These are phyloP conservation scores for Cyrtorhinus lividipennis DNA, from an alignment of 1,140 invertebrate genomes.

Conservation along the genomic window DNA sequence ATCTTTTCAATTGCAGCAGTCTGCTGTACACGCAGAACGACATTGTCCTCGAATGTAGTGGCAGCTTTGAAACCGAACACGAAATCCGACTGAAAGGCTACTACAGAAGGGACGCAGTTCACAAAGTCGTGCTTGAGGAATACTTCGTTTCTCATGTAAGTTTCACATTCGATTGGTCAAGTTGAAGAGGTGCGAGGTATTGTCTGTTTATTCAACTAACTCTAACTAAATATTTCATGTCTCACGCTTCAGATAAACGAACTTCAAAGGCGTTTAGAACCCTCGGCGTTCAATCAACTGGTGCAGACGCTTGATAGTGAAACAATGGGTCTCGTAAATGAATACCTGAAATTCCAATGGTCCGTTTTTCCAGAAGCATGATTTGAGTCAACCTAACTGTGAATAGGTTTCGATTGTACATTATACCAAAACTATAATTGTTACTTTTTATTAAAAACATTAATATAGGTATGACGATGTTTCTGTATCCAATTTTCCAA, in stretches of 20 bases:
- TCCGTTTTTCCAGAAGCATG: neutral
- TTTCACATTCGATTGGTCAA: too few species aligned
- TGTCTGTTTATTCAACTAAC: too few species aligned
- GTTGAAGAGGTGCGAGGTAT: too few species aligned
- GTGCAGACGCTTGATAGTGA: slow-evolving; percentile 48
- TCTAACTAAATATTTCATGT: too few species aligned
- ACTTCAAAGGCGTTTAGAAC: slow-evolving; percentile 47
- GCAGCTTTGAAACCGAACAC: slow-evolving; percentile 38
- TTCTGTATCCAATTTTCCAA: too few species aligned
- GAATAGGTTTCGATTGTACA: neutral
- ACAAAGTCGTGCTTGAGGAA: slow-evolving; percentile 49
- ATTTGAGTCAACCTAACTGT: neutral
- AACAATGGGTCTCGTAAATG: slow-evolving; percentile 28
- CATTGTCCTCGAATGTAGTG: slow-evolving; percentile 29
- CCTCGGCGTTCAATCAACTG: slow-evolving; percentile 50
- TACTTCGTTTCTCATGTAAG: slow-evolving; percentile 49
- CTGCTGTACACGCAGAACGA: slow-evolving; percentile 32
- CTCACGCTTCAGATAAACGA: slow-evolving; percentile 40
- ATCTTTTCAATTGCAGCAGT: slow-evolving; percentile 32
- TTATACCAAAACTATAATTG: neutral
- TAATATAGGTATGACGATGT: too few species aligned
- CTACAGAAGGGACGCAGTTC: slow-evolving; percentile 48
- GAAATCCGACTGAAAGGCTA: slow-evolving; percentile 43
- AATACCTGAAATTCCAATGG: neutral
- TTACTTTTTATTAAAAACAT: neutral